Evolutionary conservation across 2,113 vertebrate genomes (phyloP).

Genomic region (Melanerpes aurifrons): DNA sequence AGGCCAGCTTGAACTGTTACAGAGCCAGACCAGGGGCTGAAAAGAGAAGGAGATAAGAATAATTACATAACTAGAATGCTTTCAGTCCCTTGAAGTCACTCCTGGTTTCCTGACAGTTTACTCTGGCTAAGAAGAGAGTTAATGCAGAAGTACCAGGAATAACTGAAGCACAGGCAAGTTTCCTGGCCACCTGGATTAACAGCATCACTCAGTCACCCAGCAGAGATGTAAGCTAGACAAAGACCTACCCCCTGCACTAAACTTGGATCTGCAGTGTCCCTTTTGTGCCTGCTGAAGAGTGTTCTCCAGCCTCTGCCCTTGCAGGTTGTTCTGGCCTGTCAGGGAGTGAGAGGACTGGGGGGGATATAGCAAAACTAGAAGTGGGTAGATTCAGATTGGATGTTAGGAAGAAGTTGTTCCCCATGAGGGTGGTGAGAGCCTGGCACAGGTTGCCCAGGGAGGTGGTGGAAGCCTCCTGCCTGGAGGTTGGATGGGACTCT

Average conservation of each 20-base stretch:
- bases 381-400: no score
- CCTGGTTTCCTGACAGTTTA: not conserved
- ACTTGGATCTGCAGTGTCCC: no score
- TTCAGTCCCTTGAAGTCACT: not conserved
- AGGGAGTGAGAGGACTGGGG: no score
- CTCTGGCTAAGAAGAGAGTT: not conserved
- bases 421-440: no score
- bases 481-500: no score
- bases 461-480: no score
- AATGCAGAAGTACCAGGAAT: not conserved
- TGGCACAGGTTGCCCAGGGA: no score
- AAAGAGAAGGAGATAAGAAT: not conserved
- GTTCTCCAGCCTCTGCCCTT: no score
- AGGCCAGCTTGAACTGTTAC: not conserved
- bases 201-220: not conserved
- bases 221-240: not conserved
- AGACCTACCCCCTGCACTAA: not conserved
- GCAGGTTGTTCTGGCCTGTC: no score
- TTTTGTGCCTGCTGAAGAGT: no score
- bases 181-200: not conserved
- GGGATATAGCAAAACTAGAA: no score
- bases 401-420: no score
- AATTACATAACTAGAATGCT: not conserved
- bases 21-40: not conserved
- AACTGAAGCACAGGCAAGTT: not conserved